Base-by-base conservation (phyloP, 2,888 invertebrate genomes). In the Macroteleia sp. region DNA sequence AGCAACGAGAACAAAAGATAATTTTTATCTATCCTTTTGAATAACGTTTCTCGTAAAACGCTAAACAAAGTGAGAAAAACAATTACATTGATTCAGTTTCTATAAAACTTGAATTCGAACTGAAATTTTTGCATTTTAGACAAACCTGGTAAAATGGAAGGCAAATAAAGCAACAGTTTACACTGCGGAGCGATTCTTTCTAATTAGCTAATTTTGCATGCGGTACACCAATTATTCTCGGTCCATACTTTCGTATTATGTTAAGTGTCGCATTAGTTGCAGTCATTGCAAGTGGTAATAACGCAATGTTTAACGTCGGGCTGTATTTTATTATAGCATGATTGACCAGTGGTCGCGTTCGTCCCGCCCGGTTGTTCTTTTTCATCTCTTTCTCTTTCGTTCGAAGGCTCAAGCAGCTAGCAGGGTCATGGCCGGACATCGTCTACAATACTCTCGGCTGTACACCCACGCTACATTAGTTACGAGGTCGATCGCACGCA, bases 371-470 rank as follows among this genome's bases (percentile, higher is more conserved):
- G 59, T 54, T 10, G 56, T 48, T 62, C 62, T 69, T 77, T 66
- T 66, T 30, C 41, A 54, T 80, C 79, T 76, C 81, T 77, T 77
- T 79, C 67, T 61, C 67, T 69, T 73, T 66, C 64, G 36, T 69
- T 82, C 82, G 81, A 76, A 84, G 83, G 79, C 83, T 83, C 84
- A 78, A 77, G 78, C 83, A 83, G 73, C 81, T 81, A 76, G 87
- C 89, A 91, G 91, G 90, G 90, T 91, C 91, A 91, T 81, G 91
- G 91, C 89, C 90, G 91, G 90, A 89, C 90, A 91, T 88, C 89
- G 90, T 91, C 91, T 90, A 88, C 86, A 84, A 82, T 85, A 84
- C 83, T 85, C 85, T 81, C 79, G 82, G 74, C 82, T 80, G 61
- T 62, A 79, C 79, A 86, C 88, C 86, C 87, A 86, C 87, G 82